Conservation (phyloP, 2,113 vertebrate species). For the Peromyscus californicus region DNA sequence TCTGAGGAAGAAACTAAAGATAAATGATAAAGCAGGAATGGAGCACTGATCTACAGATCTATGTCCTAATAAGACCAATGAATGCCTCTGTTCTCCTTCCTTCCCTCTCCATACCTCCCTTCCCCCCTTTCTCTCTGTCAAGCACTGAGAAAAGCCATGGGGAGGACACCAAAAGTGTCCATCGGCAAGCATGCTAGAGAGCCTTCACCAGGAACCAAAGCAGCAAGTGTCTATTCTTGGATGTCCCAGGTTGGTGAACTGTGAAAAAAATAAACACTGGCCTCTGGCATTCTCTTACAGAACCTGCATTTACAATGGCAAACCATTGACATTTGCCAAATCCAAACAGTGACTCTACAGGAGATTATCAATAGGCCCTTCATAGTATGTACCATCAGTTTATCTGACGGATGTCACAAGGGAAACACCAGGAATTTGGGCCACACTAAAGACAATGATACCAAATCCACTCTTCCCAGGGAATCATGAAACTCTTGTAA, state of each 20-base stretch:
- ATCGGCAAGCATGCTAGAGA: neutral
- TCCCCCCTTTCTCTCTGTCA: neutral
- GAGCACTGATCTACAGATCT: neutral
- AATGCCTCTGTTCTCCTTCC: neutral
- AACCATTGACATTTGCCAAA: conserved; percentile 7
- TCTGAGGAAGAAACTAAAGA: neutral
- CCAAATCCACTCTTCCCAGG: neutral
- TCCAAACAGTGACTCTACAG: neutral
- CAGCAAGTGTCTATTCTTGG: neutral
- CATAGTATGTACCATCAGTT: neutral
- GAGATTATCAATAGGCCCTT: neutral
- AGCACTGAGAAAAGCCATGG: neutral
- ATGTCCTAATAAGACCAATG: neutral
- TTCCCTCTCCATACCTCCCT: neutral
- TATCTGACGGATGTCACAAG: neutral
- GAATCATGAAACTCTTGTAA: conserved; percentile 17
- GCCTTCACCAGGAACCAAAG: neutral
- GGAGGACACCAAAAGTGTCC: neutral
- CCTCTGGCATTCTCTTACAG: neutral
- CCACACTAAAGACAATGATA: neutral
- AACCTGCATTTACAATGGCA: neutral
- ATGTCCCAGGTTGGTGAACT: neutral
- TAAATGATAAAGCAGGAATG: neutral
- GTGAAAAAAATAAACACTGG: neutral
- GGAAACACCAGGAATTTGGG: conserved; percentile 7